These are phyloP conservation scores for Enteromius argenteus DNA, from an alignment of 2,797 vertebrate genomes.

Conservation along the genomic window DNA sequence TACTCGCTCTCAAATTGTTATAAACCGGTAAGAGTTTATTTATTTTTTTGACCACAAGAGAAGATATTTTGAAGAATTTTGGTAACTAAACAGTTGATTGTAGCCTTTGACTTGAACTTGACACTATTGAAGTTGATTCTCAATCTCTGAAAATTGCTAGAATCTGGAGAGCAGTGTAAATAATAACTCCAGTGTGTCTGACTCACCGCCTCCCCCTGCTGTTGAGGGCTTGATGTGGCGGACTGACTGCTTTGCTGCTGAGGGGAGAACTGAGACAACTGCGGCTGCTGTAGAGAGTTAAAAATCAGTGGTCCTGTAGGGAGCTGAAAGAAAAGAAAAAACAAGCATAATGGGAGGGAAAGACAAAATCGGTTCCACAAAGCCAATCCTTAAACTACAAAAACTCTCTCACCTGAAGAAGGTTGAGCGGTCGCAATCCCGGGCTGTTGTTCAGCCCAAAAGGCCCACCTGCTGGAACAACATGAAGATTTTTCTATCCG, in stretches of 20 bases:
- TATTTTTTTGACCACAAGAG: too few species aligned
- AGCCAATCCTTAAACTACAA: not conserved
- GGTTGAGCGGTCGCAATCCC: conserved; percentile 90
- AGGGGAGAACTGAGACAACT: conserved; percentile 86
- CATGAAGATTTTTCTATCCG: not conserved
- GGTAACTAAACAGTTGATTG: not conserved
- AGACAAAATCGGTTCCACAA: conserved; percentile 17
- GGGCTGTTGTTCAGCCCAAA: conserved; percentile 93
- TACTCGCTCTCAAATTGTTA: too few species aligned
- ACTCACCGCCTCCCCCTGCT: conserved; percentile 85
- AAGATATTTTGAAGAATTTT: not conserved
- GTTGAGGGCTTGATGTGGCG: conserved; percentile 83
- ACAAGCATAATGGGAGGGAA: not conserved
- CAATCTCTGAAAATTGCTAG: not conserved
- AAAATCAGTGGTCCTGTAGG: conserved; percentile 87
- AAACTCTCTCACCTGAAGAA: conserved; percentile 88
- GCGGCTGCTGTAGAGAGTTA: conserved; percentile 88
- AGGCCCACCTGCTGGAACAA: conserved; percentile 77
- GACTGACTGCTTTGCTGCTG: conserved; percentile 83
- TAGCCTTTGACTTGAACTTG: not conserved
- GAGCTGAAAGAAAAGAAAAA: conserved; percentile 74
- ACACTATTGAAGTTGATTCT: not conserved
- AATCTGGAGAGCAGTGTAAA: not conserved
- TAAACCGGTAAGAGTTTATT: not conserved
- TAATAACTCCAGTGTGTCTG: not conserved